These are phyloP conservation scores for Conus betulinus DNA, from an alignment of 1,140 invertebrate genomes.

Conservation along the genomic window DNA sequence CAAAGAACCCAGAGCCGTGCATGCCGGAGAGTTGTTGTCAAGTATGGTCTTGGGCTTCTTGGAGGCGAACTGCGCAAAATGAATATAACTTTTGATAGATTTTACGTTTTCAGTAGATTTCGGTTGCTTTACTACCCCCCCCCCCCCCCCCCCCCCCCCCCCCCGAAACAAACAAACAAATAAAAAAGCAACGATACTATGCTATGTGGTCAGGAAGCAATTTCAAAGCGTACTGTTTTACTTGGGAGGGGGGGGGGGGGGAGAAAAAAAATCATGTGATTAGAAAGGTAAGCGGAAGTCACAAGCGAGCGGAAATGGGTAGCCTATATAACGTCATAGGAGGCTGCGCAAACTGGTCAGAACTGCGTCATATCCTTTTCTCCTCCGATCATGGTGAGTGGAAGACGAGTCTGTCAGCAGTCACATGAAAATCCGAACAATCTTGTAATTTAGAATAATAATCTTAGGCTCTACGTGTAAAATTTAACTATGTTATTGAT, in stretches of 20 bases:
- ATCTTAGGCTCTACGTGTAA: not conserved
- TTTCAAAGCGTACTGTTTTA: no score
- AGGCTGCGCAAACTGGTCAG: no score
- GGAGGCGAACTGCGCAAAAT: no score
- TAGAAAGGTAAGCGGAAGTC: not conserved
- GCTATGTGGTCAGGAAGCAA: not conserved
- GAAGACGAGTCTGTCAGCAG: not conserved
- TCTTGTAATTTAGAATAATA: not conserved
- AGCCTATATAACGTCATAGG: not conserved
- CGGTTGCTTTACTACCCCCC: no score
- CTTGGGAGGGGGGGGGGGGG: not conserved
- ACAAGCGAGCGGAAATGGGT: not conserved
- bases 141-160: no score
- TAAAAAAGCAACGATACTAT: not conserved
- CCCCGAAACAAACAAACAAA: no score
- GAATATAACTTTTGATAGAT: no score
- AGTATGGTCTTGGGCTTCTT: no score
- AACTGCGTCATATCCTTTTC: slow-evolving; percentile 21
- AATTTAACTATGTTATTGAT: not conserved
- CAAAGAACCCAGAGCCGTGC: no score
- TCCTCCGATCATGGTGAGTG: slow-evolving; percentile 22
- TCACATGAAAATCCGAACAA: not conserved
- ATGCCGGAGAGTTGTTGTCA: no score
- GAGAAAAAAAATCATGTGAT: not conserved
- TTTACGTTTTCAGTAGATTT: no score